Evolutionary conservation across 2,113 vertebrate genomes (phyloP), one percentile per base, ranked within the genome.

Genomic region (Plestiodon gilberti): DNA sequence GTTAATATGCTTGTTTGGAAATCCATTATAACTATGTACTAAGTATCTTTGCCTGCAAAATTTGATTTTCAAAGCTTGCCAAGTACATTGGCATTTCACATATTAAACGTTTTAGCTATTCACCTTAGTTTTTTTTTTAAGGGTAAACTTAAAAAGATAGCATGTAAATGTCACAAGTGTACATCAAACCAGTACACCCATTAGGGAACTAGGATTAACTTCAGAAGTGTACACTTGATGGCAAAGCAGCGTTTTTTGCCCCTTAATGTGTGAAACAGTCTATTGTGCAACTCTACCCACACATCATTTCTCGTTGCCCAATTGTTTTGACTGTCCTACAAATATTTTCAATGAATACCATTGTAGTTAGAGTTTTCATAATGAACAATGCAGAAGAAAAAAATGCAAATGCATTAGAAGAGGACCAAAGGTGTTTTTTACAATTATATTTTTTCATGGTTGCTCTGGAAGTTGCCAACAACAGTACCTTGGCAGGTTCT

Each of bases 351-450:
- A 4, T 81, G 6, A 48, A 81, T 30, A 38, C 6, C 18, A 55
- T 83, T 73, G 22, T 30, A 18, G 14, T 82, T 6, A 28, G 15
- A 71, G n/a, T 65, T 71, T 43, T 13, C n/a, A n/a, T n/a, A n/a
- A n/a, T n/a, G n/a, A n/a, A n/a, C n/a, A 83, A 28, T 59, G 4
- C 6, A 83, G 82, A 43, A 74, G 13, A 74, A 3, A 22, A 30
- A 73, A 71, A 1, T 18, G 18, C 40, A 73, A 83, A 73, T 38
- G 14, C 48, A 59, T 59, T 83, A 28, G 22, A 57, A 82, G 48
- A 57, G 13, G n/a, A 30, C 86, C 64, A 76, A 90, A 90, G 88
- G 67, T 79, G 84, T 59, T 86, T 88, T 85, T 70, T 90, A 80
- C 67, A 69, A 33, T 61, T 2, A 35, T 61, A 81, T 9, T 81